Evolutionary conservation across 2,797 vertebrate genomes (phyloP), one percentile per base, ranked within the genome.

Genomic region (Gymnothorax reevesii): DNA sequence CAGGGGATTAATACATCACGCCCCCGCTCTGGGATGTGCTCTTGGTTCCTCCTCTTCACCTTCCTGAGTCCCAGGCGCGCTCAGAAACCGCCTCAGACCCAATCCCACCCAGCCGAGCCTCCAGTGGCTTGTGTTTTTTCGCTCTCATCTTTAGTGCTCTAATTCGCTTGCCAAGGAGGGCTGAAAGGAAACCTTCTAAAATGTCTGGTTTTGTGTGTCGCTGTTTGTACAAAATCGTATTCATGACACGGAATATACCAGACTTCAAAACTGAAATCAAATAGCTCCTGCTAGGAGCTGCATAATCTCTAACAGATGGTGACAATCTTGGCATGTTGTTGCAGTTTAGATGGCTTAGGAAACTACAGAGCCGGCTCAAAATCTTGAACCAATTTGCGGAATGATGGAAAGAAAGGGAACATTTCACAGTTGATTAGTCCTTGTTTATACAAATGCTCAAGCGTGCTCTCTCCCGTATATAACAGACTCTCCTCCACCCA

Each of bases 281-380:
- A 94, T 91, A 88, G 91, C 90, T 89, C 91, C 91, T 91, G 91
- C 88, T 90, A 87, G 91, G 91, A 94, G 91, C 89, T 83, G 92
- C 86, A 84, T 94, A 95, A 95, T 95, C 92, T 93, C 82, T 87
- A 95, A 88, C 95, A 96, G 94, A 96, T 95, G 95, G 94, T 89
- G 92, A 93, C 91, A 89, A 92, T 91, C 91, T 87, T 87, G 93
- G 87, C 91, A 94, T 64, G 89, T 79, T 89, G 92, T 93, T 93
- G 91, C 88, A 90, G 93, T 94, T 92, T 90, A 92, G 91, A 91
- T 89, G 90, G 88, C 91, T 89, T 90, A 91, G 90, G 87, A 91
- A 94, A 91, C 88, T 86, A 84, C 84, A 88, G 91, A 91, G 89
- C 88, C 89, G 91, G 90, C 17, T 90, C 89, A 91, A 86, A 91